Base-by-base conservation (phyloP, 2,113 vertebrate genomes). In the Sigmodon hispidus region DNA sequence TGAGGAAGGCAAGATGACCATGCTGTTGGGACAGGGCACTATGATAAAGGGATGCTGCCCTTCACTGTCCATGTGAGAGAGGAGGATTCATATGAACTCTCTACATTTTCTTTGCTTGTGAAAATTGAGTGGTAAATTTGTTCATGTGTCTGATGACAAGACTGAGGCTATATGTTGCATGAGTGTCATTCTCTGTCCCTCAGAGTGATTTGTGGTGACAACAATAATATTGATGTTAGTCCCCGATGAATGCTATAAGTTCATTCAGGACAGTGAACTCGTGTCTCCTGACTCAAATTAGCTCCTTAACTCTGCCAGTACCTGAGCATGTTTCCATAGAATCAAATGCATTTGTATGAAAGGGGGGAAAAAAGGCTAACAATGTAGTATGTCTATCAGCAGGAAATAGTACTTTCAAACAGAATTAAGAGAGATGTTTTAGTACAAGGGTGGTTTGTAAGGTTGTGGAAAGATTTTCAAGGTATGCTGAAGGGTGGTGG, bases 261-360 rank as follows among this genome's bases (percentile, higher is more conserved):
- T 73, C n/a, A 40, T 79, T 81, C 43, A 45, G 52, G 63, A 83
- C 48, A 83, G 63, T 72, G 31, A 93, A 90, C 72, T 81, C 52
- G 36, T 87, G 45, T 63, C 15, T 57, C 17, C 67, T 57, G 36
- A 76, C 40, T 45, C 34, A 85, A 31, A 55, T 57, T 40, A 80
- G 52, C 29, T 9, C 65, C n/a, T 50, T 79, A 83, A 94, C n/a
- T 69, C 65, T 89, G 21, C 52, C 26, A n/a, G 65, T 21, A 17
- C 77, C 73, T 73, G 65, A 69, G 55, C 29, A 84, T 13, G 40
- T 79, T 83, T 63, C 34, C 72, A 45, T 29, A 61, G 84, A 93
- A 57, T 22, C 55, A 84, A 87, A 90, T 34, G 12, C 45, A 89
- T 77, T 92, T 94, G 72, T 87, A 59, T 86, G 52, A 72, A 94